Percentiles rank a stretch among this genome's conserved stretches.
phyloP scores from a whole-genome alignment of 2,888 invertebrate genomes.

The Halictus ligatus region DNA sequence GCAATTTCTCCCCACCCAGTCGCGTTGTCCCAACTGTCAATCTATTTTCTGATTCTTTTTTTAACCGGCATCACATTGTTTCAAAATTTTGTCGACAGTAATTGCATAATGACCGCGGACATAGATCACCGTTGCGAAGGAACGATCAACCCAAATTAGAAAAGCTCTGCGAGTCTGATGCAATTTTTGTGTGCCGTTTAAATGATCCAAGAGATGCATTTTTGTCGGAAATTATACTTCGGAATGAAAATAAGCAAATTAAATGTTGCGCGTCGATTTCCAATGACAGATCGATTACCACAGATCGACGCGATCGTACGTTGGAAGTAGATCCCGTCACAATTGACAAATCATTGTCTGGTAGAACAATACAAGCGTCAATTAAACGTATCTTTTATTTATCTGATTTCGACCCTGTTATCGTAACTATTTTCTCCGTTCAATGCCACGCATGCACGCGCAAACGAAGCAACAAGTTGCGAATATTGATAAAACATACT shows the following conservation, averaged over 20 bases:
- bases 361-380: not conserved
- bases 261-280: too few relatives aligned
- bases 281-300: not conserved
- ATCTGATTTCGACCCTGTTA: slow-evolving; percentile 30
- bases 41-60: slow-evolving; percentile 4
- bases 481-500: slow-evolving; percentile 38
- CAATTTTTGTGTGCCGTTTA: not conserved
- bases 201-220: not conserved
- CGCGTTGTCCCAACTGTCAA: too few relatives aligned
- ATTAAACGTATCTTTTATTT: slow-evolving; percentile 11
- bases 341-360: not conserved
- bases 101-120: not conserved
- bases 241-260: too few relatives aligned
- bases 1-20: not conserved
- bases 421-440: not conserved
- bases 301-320: not conserved
- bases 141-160: not conserved
- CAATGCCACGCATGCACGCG: not conserved
- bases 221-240: not conserved
- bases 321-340: not conserved
- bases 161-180: not conserved
- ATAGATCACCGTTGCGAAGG: not conserved
- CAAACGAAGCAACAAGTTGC: slow-evolving; percentile 14
- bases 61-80: not conserved
- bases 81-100: not conserved